Conservation (phyloP, 2,888 invertebrate genomes). For the Kuschelorhynchus macadamiae region DNA sequence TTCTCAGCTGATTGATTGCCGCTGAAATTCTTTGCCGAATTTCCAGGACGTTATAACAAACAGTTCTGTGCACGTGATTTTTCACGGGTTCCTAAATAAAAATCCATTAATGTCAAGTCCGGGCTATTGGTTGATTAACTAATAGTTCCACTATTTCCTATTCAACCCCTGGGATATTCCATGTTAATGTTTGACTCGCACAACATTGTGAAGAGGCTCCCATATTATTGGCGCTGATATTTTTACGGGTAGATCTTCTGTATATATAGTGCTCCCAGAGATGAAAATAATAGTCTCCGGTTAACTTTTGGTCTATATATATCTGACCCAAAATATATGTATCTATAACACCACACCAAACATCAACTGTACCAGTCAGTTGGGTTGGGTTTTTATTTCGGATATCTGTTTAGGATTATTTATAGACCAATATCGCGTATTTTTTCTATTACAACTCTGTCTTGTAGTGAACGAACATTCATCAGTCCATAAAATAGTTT, state of each 20-base stretch:
- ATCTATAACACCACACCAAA: slow-evolving; percentile 3
- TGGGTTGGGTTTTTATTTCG: slow-evolving; percentile 1
- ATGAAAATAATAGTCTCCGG: neutral
- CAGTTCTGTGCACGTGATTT: no score
- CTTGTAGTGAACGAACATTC: neutral
- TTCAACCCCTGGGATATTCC: no score
- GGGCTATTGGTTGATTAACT: no score
- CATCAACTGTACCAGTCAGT: neutral
- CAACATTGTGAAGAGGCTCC: no score
- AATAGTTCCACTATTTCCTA: no score
- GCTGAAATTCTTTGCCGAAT: no score
- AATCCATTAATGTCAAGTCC: no score
- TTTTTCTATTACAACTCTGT: neutral
- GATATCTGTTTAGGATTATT: neutral
- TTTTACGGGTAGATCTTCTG: neutral
- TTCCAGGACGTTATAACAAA: no score
- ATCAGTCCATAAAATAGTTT: neutral
- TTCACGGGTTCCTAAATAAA: no score
- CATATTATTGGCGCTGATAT: no score
- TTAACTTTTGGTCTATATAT: slow-evolving; percentile 1
- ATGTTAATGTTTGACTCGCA: no score
- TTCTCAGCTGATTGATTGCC: no score
- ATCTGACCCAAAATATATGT: neutral
- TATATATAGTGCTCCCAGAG: neutral
- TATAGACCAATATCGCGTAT: neutral